Evolutionary conservation across 1,140 invertebrate species (phyloP), one percentile per base, ranked within the genome.

Genomic region (Littorina saxatilis): DNA sequence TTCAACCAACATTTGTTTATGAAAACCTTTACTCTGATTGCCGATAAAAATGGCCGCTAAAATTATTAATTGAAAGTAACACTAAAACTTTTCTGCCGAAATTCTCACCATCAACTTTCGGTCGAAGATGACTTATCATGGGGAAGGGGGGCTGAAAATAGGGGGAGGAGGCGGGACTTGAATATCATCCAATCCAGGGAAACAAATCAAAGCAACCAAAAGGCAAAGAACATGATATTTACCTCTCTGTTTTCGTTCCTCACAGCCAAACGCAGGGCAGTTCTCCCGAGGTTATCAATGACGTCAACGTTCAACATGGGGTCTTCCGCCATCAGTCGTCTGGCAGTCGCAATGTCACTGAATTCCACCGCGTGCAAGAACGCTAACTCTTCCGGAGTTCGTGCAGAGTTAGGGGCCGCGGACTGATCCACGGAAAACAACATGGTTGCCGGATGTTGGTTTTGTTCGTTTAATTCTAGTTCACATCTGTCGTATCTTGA

Each of bases 201-300:
- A n/a, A n/a, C n/a, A n/a, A n/a, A n/a, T n/a, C n/a, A n/a, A n/a
- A n/a, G n/a, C n/a, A 20, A 5, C 74, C 40, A 15, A 29, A 29
- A 23, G 23, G 39, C 4, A 23, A 73, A 29, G 37, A 11, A 23
- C 29, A 39, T 7, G 27, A 29, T 7, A 73, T 43, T 84, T 78
- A 90, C 86, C 83, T 89, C 89, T 29, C 88, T 73, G 79, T 90
- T 86, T 74, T 90, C 89, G 68, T 89, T 88, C 43, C 85, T 85
- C 20, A 90, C 83, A 7, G 89, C 89, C 23, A 90, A 79, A 17
- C 83, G 76, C 2, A 90, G 70, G 0, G 89, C 84, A 17, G 87
- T 87, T 27, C 89, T 43, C 5, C 88, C 88, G 17, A 90, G 74
- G n/a, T 82, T 68, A 78, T 90, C 88, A 32, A 76, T 82, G 66